A percentile compares a stretch with the other conserved stretches of the same genome.
Conservation (phyloP, 2,888 invertebrate species). For the Agrotis segetum region DNA sequence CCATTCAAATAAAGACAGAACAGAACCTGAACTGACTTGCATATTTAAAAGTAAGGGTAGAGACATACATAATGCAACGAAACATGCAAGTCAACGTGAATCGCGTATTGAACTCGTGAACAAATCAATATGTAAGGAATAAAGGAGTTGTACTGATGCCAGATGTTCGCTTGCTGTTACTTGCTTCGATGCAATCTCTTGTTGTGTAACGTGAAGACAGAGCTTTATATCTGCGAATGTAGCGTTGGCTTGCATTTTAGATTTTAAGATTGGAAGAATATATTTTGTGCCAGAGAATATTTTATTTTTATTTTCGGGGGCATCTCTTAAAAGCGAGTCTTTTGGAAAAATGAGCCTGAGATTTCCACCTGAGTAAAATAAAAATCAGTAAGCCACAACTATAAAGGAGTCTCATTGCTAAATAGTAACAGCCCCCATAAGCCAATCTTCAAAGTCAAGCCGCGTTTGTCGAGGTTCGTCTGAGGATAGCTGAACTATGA, state of each 20-base stretch:
- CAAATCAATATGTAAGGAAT: constrained; percentile 41
- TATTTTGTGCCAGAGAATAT: not conserved
- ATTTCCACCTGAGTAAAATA: no score
- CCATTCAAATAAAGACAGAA: not conserved
- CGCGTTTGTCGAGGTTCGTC: no score
- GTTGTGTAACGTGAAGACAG: not conserved
- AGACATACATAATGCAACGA: constrained; percentile 39
- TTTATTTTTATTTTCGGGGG: not conserved
- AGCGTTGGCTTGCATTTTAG: not conserved
- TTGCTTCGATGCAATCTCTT: not conserved
- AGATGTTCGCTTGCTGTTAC: not conserved
- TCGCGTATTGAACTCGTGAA: constrained; percentile 3
- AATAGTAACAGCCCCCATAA: no score
- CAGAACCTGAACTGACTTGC: not conserved
- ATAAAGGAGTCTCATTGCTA: no score
- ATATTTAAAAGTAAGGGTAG: constrained; percentile 20
- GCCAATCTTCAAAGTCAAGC: no score
- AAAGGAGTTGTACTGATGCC: constrained; percentile 10
- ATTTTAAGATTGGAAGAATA: not conserved
- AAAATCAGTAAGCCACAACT: no score
- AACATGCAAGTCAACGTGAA: constrained; percentile 34
- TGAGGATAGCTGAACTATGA: no score
- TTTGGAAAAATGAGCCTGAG: no score
- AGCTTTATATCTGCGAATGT: not conserved
- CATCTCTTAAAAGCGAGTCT: no score